Evolutionary conservation across 23 tunicate species (phyloP), one percentile per base, ranked within the genome.

Genomic region (Botrylloides violaceus): DNA sequence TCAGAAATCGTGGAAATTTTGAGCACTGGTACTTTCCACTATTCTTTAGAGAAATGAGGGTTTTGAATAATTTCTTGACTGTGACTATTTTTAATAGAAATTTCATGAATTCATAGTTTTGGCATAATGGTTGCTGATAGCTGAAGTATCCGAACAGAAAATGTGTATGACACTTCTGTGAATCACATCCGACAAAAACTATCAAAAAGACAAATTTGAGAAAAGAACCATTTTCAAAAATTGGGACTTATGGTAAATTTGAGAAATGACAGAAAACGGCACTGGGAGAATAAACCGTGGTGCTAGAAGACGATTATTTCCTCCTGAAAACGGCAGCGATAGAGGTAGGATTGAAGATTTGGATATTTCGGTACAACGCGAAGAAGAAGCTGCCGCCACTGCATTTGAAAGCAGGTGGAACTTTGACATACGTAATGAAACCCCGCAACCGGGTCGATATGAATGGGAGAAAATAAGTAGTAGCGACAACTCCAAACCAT

Each of bases 211-310:
- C 70, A 63, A 12, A 31, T 27, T 7, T 6, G 32, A 63, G 23
- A 63, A 63, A 4, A 63, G 3, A 23, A 4, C 62, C 55, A 47
- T 58, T 5, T 28, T 9, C 12, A 58, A 4, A 58, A 58, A 58
- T 23, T 4, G 62, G 12, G 70, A 4, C n/a, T 21, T 27, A 22
- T 27, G 32, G 70, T 63, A 68, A 68, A 39, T 43, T 43, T 43
- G 25, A 68, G 26, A 7, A 37, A 31, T 20, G 34, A 18, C 22
- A 29, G 26, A 48, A 37, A 79, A 57, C 70, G 75, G 75, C 81
- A 59, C 94, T 25, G 94, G 79, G 6, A 79, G 79, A 70, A 66
- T 76, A 75, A 73, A 76, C 49, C 83, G 80, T 50, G 82, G 81
- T 27, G 84, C 83, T 3, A 77, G 81, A 49, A 77, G 81, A 49